Percentiles rank a stretch among this genome's conserved stretches.
These are phyloP conservation scores for Drosophila tsacasi DNA, from an alignment of 1,140 invertebrate species.

Conservation along the genomic window DNA sequence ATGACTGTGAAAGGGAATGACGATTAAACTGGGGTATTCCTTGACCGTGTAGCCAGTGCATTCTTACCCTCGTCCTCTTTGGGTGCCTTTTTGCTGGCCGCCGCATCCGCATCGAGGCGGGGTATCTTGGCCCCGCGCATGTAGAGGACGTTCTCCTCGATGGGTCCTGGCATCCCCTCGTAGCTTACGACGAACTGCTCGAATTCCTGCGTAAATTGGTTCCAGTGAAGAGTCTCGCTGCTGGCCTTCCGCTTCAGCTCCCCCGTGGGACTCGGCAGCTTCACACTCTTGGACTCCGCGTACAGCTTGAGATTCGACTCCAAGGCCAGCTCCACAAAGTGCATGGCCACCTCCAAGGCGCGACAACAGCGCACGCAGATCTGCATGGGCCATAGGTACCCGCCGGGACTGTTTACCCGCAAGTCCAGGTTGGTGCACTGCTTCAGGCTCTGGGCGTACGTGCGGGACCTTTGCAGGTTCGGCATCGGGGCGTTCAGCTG, in stretches of 20 bases:
- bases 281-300: conserved; percentile 53
- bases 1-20: conserved; percentile 39
- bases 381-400: conserved; percentile 71
- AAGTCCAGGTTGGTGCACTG: conserved; percentile 66
- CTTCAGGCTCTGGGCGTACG: conserved; percentile 61
- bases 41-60: rapidly evolving
- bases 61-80: conserved; percentile 64
- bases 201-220: conserved; percentile 75
- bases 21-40: background rate
- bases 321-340: conserved; percentile 69
- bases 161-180: conserved; percentile 57
- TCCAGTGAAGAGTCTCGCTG: conserved; percentile 62
- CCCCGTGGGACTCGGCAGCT: conserved; percentile 39
- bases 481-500: conserved; percentile 60
- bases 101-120: conserved; percentile 51
- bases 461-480: conserved; percentile 52
- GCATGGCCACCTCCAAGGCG: conserved; percentile 72
- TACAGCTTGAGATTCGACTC: conserved; percentile 67
- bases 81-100: conserved; percentile 39
- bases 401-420: conserved; percentile 45
- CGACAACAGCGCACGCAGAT: conserved; percentile 75
- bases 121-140: conserved; percentile 71
- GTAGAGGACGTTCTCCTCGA: conserved; percentile 73
- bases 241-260: conserved; percentile 73
- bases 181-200: conserved; percentile 72